Conservation (phyloP, 2,888 invertebrate genomes). For the Onchidella celtica region DNA sequence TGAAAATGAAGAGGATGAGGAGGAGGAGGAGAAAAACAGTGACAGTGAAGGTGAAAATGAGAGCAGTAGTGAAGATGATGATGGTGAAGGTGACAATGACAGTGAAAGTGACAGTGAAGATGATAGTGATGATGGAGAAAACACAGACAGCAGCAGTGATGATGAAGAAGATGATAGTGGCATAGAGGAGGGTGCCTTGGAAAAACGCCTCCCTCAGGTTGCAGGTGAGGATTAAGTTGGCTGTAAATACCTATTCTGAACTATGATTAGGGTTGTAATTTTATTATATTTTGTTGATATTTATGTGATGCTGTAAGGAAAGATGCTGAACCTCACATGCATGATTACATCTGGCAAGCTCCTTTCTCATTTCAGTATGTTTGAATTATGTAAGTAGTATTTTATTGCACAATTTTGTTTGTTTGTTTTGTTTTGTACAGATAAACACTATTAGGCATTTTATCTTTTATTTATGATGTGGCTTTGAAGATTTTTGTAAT, state of each 20-base stretch:
- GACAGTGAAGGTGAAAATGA: slow-evolving; percentile 46
- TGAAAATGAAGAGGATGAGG: slow-evolving; percentile 22
- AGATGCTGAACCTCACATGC: too few species aligned
- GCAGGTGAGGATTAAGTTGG: neutral
- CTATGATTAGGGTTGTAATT: too few species aligned
- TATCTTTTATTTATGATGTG: too few species aligned
- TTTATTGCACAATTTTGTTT: neutral
- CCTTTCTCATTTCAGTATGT: neutral
- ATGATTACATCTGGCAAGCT: too few species aligned
- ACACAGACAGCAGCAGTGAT: slow-evolving; percentile 30
- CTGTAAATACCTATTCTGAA: too few species aligned
- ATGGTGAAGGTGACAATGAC: slow-evolving; percentile 21
- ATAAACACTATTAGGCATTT: too few species aligned
- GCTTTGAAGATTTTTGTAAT: too few species aligned
- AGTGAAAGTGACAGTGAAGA: slow-evolving; percentile 57
- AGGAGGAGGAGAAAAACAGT: slow-evolving; percentile 20
- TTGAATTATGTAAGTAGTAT: neutral
- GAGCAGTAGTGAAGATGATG: slow-evolving; percentile 16
- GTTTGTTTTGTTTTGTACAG: neutral
- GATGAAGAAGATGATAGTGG: slow-evolving; percentile 53
- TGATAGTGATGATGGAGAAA: slow-evolving; percentile 54
- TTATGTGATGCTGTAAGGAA: too few species aligned
- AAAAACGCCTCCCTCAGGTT: neutral
- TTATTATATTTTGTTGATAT: too few species aligned
- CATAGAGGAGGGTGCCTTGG: slow-evolving; percentile 46